A percentile compares a stretch with the other conserved stretches of the same genome.
phyloP scores from a whole-genome alignment of 2,797 vertebrate genomes.

The Channallabes apus region DNA sequence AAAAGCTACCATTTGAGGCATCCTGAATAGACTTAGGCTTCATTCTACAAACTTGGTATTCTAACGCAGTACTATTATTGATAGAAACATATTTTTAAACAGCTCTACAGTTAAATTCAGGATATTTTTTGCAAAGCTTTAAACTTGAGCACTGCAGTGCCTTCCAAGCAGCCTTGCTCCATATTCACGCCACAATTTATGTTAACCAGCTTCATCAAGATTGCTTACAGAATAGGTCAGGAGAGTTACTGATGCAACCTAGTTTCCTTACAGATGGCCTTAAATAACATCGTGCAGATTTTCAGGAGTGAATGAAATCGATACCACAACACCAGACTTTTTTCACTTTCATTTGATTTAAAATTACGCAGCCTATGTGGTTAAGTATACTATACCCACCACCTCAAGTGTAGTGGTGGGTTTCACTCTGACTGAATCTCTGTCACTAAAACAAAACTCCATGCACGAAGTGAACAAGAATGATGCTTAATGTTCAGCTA shows the following conservation, averaged over 20 bases:
- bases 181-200: constrained; percentile 3
- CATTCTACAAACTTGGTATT: background rate
- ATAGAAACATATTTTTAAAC: background rate
- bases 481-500: background rate
- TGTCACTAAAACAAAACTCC: background rate
- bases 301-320: background rate
- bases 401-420: background rate
- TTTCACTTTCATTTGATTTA: constrained; percentile 7
- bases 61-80: background rate
- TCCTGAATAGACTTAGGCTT: background rate
- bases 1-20: background rate
- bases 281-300: background rate
- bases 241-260: background rate
- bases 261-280: background rate
- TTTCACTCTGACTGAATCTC: constrained; percentile 22
- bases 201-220: constrained; percentile 8
- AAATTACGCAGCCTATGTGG: background rate
- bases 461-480: background rate
- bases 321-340: background rate
- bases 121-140: background rate
- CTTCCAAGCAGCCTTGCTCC: background rate
- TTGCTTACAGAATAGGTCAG: background rate
- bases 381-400: constrained; percentile 6
- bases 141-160: background rate
- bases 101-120: no score